phyloP scores from a whole-genome alignment of 2,797 vertebrate species.

The Loriculus beryllinus region DNA sequence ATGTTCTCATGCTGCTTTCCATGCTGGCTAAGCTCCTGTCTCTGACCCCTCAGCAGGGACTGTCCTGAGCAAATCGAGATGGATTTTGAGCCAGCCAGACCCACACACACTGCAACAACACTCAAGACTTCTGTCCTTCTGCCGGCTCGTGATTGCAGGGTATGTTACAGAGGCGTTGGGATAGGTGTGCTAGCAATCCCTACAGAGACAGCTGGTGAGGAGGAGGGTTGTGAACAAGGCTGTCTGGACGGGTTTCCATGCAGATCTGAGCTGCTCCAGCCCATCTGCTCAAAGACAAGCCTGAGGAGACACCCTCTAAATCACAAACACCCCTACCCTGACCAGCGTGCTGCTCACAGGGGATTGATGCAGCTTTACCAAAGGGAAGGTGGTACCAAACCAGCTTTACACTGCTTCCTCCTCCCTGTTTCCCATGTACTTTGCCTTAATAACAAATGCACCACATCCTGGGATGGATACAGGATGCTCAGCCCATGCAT shows the following conservation, averaged over 20 bases:
- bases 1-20: neutral
- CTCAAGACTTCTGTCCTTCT: neutral
- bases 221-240: neutral
- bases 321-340: neutral
- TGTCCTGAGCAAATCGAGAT: neutral
- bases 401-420: neutral
- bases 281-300: neutral
- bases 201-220: neutral
- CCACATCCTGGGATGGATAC: too few species aligned
- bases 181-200: neutral
- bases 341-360: fast-evolving
- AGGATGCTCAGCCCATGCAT: neutral
- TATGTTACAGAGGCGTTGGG: neutral
- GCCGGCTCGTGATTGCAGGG: neutral
- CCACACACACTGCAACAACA: neutral
- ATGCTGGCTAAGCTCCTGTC: fast-evolving
- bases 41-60: neutral
- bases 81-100: neutral
- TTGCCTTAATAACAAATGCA: neutral
- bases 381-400: neutral
- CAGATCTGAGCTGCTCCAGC: neutral
- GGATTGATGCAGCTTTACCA: neutral
- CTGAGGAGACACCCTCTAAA: neutral
- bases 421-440: neutral
- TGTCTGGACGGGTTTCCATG: neutral